phyloP scores from a whole-genome alignment of 2,797 vertebrate species.

The Leptatherina wallacei region DNA sequence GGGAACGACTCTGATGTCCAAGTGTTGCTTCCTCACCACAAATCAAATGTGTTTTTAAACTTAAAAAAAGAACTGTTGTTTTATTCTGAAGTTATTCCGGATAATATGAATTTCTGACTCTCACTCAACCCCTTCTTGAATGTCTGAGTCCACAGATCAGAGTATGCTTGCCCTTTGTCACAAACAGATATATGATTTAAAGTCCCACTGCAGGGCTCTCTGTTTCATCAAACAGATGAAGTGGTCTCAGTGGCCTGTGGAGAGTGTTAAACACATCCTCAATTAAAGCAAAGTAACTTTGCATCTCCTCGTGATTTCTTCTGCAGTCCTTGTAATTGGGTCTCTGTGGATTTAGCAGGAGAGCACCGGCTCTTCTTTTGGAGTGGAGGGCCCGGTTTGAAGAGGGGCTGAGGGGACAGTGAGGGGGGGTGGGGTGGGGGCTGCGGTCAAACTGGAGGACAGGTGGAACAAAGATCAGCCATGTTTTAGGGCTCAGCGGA shows the following conservation, averaged over 20 bases:
- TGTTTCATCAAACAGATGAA: conserved; percentile 71
- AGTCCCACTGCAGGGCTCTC: conserved; percentile 59
- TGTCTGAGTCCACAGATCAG: conserved; percentile 57
- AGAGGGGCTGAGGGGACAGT: conserved; percentile 39
- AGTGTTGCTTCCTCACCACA: conserved; percentile 42
- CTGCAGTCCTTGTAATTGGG: conserved; percentile 80
- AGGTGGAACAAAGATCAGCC: conserved; percentile 31
- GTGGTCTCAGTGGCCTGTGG: conserved; percentile 71
- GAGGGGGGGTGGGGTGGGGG: conserved; percentile 29
- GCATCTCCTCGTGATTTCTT: conserved; percentile 68
- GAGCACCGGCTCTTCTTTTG: conserved; percentile 55
- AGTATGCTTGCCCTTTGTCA: conserved; percentile 62
- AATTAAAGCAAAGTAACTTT: conserved; percentile 79
- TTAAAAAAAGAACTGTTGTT: conserved; percentile 50
- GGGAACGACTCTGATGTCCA: conserved; percentile 43
- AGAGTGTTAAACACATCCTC: conserved; percentile 78
- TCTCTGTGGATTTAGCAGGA: conserved; percentile 77
- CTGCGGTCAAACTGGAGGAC: conserved; percentile 36
- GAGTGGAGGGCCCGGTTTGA: conserved; percentile 52
- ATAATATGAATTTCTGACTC: conserved; percentile 41
- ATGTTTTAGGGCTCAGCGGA: conserved; percentile 20
- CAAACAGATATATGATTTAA: conserved; percentile 71
- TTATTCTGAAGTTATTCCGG: conserved; percentile 36
- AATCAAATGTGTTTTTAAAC: conserved; percentile 64
- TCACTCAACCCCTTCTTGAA: conserved; percentile 35